These are phyloP conservation scores for Ceratothoa steindachneri DNA, from an alignment of 2,888 invertebrate genomes.

Conservation along the genomic window DNA sequence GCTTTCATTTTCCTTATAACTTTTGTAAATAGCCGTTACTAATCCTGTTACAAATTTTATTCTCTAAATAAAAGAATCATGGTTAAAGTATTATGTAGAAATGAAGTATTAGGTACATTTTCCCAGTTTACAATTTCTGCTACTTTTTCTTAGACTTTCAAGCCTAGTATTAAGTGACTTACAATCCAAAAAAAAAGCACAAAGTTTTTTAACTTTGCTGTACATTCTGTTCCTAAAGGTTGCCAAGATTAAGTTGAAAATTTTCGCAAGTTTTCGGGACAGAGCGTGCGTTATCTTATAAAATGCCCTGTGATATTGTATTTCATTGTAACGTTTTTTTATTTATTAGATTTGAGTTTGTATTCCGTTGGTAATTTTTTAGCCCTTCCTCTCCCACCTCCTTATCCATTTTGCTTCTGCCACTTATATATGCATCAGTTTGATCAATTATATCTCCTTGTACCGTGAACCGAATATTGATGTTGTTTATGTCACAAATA, in stretches of 20 bases:
- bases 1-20: not conserved
- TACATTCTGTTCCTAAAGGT: not conserved
- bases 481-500: not conserved
- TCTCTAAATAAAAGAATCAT: not conserved
- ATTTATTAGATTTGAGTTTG: not conserved
- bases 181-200: conserved; percentile 29
- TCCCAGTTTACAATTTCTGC: conserved; percentile 43
- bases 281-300: not conserved
- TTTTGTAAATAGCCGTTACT: conserved; percentile 41
- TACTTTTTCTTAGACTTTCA: conserved; percentile 39
- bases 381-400: not conserved
- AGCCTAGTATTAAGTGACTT: conserved; percentile 38
- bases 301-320: conserved; percentile 10
- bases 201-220: not conserved
- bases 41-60: conserved; percentile 46
- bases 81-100: not conserved
- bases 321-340: conserved; percentile 5
- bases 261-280: conserved; percentile 10
- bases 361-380: not conserved
- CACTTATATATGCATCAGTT: not conserved
- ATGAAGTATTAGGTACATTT: conserved; percentile 19
- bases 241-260: conserved; percentile 12
- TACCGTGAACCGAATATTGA: not conserved
- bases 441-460: not conserved
- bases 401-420: no score